Base-by-base conservation (phyloP, 2,888 invertebrate species). In the Silvanus unidentatus region DNA sequence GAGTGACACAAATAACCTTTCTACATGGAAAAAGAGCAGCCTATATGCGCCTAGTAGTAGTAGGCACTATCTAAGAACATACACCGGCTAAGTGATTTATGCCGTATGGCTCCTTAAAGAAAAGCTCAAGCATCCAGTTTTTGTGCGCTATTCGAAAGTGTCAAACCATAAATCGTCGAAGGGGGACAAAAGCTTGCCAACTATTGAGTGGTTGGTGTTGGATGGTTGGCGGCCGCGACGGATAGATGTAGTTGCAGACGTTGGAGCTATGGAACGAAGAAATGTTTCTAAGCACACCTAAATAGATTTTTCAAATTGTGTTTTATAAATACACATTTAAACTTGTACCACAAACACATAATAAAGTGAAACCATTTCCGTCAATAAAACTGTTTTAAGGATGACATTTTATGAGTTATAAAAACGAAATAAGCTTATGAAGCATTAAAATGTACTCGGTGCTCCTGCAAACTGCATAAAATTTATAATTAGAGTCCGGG, bases 81-180 rank as follows among this genome's bases (percentile, higher is more conserved):
- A 22, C 55, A 55, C 58, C 59, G 60, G 53, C 59, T 59, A 60
- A 64, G 69, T 70, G 70, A 70, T 70, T 70, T 70, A 70, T 70
- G 65, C 69, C 70, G 56, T 68, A 65, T 68, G 65, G 37, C 67
- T 68, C 64, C 68, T 68, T 66, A 69, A 32, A 68, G 69, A 70
- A 69, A 68, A 66, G 68, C 66, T 67, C 68, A 67, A 69, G 69
- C 69, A 68, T 66, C 69, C 63, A 65, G 68, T 69, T 69, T 69
- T 69, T 70, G 68, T 65, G 52, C 22, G 22, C 51, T 66, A 68
- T 69, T 69, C 66, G 68, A 69, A 70, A 70, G 69, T 71, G 70
- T 71, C 70, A 70, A 69, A 65, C 68, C 68, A 71, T 71, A 70
- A 70, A 70, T 70, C 67, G 63, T 68, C 22, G 22, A 22, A 8